A percentile compares a stretch with the other conserved stretches of the same genome.
Conservation (phyloP, 2,797 vertebrate genomes). For the Calcarius lapponicus region DNA sequence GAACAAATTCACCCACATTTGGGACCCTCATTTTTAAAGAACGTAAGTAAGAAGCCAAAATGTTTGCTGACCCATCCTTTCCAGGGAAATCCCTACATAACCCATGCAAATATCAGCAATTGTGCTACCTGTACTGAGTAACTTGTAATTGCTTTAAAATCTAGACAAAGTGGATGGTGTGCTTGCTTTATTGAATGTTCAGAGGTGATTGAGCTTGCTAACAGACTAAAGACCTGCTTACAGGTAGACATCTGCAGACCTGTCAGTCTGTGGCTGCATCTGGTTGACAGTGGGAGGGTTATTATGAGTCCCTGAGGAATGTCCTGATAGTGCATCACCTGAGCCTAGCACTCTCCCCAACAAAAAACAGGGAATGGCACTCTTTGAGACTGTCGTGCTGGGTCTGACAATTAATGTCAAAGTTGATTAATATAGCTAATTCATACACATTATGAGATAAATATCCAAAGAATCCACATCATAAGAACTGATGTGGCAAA, state of each 20-base stretch:
- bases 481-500: background rate
- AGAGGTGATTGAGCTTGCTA: background rate
- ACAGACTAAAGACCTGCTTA: background rate
- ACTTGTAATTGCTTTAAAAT: background rate
- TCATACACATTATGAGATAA: background rate
- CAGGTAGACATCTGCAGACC: background rate
- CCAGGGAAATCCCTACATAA: background rate
- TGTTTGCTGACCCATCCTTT: background rate
- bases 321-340: background rate
- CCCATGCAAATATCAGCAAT: background rate
- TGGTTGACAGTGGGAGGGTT: background rate
- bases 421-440: background rate
- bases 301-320: background rate
- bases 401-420: background rate
- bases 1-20: background rate
- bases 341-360: background rate
- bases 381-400: background rate
- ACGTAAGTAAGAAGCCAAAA: background rate
- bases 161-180: background rate
- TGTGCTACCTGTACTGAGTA: background rate
- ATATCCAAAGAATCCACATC: background rate
- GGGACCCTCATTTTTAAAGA: background rate
- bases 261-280: background rate
- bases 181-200: background rate
- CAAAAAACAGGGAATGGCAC: background rate